Percentiles rank a stretch among this genome's conserved stretches.
Evolutionary conservation across 2,888 invertebrate species (phyloP).

Genomic region (Aspidapion aeneum): DNA sequence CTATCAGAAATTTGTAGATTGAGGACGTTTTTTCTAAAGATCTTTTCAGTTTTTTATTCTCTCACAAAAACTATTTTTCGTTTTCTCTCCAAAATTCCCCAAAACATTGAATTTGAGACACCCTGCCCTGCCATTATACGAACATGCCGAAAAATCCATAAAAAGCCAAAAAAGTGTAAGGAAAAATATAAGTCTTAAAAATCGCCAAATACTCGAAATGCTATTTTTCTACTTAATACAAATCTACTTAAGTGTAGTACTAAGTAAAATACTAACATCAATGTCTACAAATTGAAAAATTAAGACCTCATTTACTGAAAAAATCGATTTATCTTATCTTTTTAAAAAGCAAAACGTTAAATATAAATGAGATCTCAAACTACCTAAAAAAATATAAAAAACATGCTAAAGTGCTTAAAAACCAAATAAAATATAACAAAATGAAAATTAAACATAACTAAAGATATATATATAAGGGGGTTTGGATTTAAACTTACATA

Average conservation of each 20-base stretch:
- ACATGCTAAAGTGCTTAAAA: slow-evolving; percentile 43
- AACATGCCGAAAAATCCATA: neutral
- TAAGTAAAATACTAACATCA: neutral
- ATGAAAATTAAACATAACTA: slow-evolving; percentile 22
- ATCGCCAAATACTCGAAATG: neutral
- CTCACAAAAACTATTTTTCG: no score
- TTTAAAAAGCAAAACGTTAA: neutral
- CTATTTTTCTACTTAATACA: neutral
- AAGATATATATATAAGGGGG: no score
- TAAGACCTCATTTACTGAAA: neutral
- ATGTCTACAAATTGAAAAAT: neutral
- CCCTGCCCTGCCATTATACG: no score
- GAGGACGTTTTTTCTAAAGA: no score
- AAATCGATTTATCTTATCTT: neutral
- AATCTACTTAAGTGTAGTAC: neutral
- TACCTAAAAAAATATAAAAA: slow-evolving; percentile 30
- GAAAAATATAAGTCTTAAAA: neutral
- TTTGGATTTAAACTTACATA: neutral
- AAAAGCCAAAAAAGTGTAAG: neutral
- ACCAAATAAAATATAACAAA: slow-evolving; percentile 32
- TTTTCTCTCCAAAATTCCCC: no score
- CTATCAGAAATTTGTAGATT: no score
- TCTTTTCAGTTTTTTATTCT: no score
- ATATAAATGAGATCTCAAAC: slow-evolving; percentile 20
- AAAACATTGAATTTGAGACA: no score